Conservation (phyloP, 2,888 invertebrate species). For the Opisthograptis luteolata region DNA sequence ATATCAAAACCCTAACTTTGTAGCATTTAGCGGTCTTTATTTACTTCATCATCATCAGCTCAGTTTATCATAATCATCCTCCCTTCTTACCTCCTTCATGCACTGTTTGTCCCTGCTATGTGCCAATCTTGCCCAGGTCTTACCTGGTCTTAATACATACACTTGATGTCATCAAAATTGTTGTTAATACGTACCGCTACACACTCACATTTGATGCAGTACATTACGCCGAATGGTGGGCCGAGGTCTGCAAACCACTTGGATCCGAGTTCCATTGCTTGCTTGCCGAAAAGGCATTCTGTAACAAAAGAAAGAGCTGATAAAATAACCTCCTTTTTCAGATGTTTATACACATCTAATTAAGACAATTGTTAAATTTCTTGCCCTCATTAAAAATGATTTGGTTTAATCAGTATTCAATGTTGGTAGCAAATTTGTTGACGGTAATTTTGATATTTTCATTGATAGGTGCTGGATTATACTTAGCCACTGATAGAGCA, state of each 20-base stretch:
- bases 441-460: too few species aligned
- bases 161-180: constrained; percentile 30
- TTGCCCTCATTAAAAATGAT: too few species aligned
- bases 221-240: constrained; percentile 96
- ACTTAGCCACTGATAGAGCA: too few species aligned
- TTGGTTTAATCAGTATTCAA: too few species aligned
- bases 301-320: constrained; percentile 74
- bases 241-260: constrained; percentile 97
- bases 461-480: too few species aligned
- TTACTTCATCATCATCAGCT: not conserved
- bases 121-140: constrained; percentile 5
- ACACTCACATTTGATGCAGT: constrained; percentile 98
- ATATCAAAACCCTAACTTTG: not conserved
- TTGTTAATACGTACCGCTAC: constrained; percentile 90
- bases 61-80: too few species aligned
- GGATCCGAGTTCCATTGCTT: constrained; percentile 93
- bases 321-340: too few species aligned
- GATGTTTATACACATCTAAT: too few species aligned
- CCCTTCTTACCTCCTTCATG: not conserved
- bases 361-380: too few species aligned
- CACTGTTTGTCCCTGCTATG: not conserved
- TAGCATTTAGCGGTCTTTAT: too few species aligned
- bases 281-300: constrained; percentile 97
- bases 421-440: too few species aligned
- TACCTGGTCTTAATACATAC: constrained; percentile 8